Conservation (phyloP, 1,140 invertebrate species). For the Drosophila auraria region DNA sequence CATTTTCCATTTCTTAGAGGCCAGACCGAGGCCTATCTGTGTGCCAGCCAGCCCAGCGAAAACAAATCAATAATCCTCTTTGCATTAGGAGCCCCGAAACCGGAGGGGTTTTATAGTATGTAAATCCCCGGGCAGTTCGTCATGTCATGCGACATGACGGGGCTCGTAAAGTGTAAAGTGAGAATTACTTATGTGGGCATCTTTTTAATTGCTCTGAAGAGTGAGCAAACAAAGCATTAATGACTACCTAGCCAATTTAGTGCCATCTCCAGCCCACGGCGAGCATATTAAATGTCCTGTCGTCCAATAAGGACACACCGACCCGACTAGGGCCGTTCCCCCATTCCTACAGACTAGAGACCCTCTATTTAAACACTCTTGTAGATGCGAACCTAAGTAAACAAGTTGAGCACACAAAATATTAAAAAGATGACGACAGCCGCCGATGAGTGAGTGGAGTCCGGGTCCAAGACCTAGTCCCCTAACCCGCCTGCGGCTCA, state of each 20-base stretch:
- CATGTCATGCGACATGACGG: constrained; percentile 20
- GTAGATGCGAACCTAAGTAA: constrained; percentile 59
- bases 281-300: constrained; percentile 68
- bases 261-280: constrained; percentile 47
- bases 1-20: constrained; percentile 23
- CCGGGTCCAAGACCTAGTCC: constrained; percentile 5
- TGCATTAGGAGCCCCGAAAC: constrained; percentile 55
- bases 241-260: constrained; percentile 50
- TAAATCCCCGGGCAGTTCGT: constrained; percentile 45
- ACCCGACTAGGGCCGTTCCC: constrained; percentile 12
- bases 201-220: constrained; percentile 72
- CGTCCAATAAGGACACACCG: constrained; percentile 47
- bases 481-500: constrained; percentile 24
- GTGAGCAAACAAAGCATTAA: constrained; percentile 54
- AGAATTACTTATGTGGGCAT: constrained; percentile 57
- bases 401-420: constrained; percentile 64
- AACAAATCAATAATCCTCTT: constrained; percentile 78
- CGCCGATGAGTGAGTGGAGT: constrained; percentile 45
- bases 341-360: background rate
- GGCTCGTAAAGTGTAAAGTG: constrained; percentile 29
- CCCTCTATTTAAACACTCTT: constrained; percentile 72
- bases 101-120: constrained; percentile 46
- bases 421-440: constrained; percentile 73
- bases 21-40: constrained; percentile 19
- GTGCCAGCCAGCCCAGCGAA: constrained; percentile 19